Conservation (phyloP, 2,113 vertebrate genomes). For the Pomatostomus ruficeps region DNA sequence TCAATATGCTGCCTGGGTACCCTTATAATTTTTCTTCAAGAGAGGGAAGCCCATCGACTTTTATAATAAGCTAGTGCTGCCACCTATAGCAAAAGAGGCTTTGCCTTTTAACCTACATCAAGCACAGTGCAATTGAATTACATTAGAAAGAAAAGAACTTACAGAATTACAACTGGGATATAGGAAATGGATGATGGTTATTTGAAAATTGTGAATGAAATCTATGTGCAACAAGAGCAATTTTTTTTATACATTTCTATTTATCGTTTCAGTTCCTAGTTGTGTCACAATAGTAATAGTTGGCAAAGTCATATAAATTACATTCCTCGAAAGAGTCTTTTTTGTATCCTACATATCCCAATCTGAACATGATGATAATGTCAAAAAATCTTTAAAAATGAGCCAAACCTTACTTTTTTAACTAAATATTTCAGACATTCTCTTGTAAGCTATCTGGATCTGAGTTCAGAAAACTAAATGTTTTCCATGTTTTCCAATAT, state of each 20-base stretch:
- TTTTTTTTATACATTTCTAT: neutral
- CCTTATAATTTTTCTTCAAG: neutral
- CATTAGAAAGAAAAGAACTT: neutral
- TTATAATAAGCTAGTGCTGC: conserved; percentile 11
- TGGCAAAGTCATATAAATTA: neutral
- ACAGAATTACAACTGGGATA: neutral
- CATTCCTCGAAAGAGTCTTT: neutral
- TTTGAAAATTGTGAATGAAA: neutral
- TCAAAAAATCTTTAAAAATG: neutral
- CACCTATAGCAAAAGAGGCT: neutral
- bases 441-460: neutral
- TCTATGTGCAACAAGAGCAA: neutral
- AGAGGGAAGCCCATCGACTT: neutral
- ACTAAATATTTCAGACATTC: neutral
- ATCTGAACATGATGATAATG: neutral
- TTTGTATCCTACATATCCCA: neutral
- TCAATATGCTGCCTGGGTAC: neutral
- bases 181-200: neutral
- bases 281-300: neutral
- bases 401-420: neutral
- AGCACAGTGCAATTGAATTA: neutral
- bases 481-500: neutral
- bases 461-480: neutral
- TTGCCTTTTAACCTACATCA: neutral
- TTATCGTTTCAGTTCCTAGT: neutral